Evolutionary conservation across 2,113 vertebrate genomes (phyloP), one percentile per base, ranked within the genome.

Genomic region (Pelecanoides urinatrix): DNA sequence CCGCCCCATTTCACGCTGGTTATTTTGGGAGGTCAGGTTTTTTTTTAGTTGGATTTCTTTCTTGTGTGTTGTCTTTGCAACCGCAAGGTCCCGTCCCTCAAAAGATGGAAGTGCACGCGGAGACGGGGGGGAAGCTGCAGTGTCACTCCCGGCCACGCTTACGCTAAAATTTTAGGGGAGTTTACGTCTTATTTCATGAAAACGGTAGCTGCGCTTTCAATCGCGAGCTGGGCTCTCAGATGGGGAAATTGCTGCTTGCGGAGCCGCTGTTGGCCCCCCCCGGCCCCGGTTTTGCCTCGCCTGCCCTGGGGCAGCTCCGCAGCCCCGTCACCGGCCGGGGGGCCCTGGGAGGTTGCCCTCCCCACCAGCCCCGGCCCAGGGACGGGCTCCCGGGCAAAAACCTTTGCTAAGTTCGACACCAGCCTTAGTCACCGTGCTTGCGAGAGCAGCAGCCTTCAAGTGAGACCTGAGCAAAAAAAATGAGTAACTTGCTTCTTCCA

Each of bases 401-500:
- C 7, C 85, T 70, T 50, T 19, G 15, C 10, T 0, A 45, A 59
- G 26, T 30, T 26, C 61, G 66, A 16, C 55, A 9, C 50, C 38
- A 40, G 34, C 38, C 38, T 63, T 49, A 12, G 6, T 52, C 34
- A 47, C 14, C 8, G 2, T 2, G 6, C 27, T 18, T 13, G 16
- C 6, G 13, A 59, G 25, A 80, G 61, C 55, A 81, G 89, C 90
- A 92, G 21, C 44, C n/a, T 38, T 44, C 65, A 94, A 6, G 90
- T n/a, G 68, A 96, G 94, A 87, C 74, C 56, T 40, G 72, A 95
- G 67, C 59, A 74, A 77, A 49, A 44, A 38, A 77, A 19, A n/a
- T 18, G 52, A 58, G 16, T 71, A 42, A 29, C 8, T 29, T 27
- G 36, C 78, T 89, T 71, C 66, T 56, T 58, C 52, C 49, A 2